Evolutionary conservation across 2,888 invertebrate species (phyloP), one percentile per base, ranked within the genome.

Genomic region (Eupithecia abbreviata): DNA sequence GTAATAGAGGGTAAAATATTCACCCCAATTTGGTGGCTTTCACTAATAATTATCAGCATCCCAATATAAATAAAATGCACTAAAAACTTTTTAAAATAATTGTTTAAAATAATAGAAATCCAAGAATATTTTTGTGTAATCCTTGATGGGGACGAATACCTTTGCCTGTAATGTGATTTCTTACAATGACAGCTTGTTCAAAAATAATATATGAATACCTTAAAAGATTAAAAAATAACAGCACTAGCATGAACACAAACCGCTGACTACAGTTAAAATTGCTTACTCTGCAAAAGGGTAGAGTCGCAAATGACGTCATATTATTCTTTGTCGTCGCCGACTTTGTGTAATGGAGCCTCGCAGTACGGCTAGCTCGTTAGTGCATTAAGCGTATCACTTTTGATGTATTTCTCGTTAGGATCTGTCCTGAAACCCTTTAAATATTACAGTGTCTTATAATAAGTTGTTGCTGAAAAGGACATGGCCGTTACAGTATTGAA

Each of bases 261-360:
- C n/a, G 67, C 67, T 68, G 67, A 45, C 45, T 47, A 47, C 47
- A 49, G 69, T 47, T 45, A 47, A 69, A 47, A 69, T 49, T 62
- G 58, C 30, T 75, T 73, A 73, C 67, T 68, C 67, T 68, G 71
- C 42, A 51, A 18, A 62, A 58, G 55, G 49, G 62, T 76, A 66
- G 66, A 71, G 68, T 80, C 85, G 85, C 86, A 88, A 91, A 90
- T 87, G 88, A 87, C 85, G 85, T 85, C 82, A 84, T 82, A 87
- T 92, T 89, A 89, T 88, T 91, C 90, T 87, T 88, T 84, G 82
- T 83, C 80, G 83, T 80, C 82, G 62, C 67, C 58, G 83, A 84
- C 84, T 83, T 83, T 83, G 84, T 86, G 85, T 84, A 83, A 85
- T 83, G 80, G 82, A 82, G 81, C 77, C 65, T 80, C 62, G 69